Evolutionary conservation across 2,797 vertebrate species (phyloP), one percentile per base, ranked within the genome.

Genomic region (Leptoclinus maculatus): DNA sequence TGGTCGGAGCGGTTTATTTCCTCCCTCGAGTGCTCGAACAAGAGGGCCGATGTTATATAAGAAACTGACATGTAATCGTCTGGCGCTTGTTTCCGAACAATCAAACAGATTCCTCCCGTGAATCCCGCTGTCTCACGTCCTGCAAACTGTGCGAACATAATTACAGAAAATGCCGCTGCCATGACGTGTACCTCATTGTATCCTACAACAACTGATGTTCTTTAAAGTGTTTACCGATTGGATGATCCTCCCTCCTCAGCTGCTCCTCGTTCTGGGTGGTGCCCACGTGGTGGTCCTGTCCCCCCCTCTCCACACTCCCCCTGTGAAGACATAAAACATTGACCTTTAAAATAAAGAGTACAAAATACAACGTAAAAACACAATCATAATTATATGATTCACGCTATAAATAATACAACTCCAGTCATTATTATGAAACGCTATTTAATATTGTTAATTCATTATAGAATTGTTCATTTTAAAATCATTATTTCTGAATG

Each of bases 221-320:
- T 64, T 27, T 47, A 47, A 27, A 29, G 11, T 21, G 1, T 27
- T 93, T 91, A 94, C 93, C 89, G 51, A 84, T 45, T 69, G 78
- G 78, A 80, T 76, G 82, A 74, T n/a, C 71, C 56, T 59, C 78
- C 77, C 80, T 87, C 74, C 80, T 82, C 62, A 51, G 85, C 74
- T 71, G 83, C 74, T 88, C 74, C 85, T 87, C 56, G 59, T 49
- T 84, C 78, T 75, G 66, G 74, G 67, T 76, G 85, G 80, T 66
- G 78, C 73, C 74, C 56, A 34, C 53, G 71, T 57, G 39, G 73
- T 78, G 89, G 87, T 90, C 89, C 88, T 76, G 87, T 43, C 78
- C 89, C 74, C 83, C 80, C 83, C 83, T 73, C 86, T 56, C 83
- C 79, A 57, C 86, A 58, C 82, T 77, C 76, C 89, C 83, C 87